These are phyloP conservation scores for Typhlomys cinereus DNA, from an alignment of 2,113 vertebrate species.

Conservation along the genomic window DNA sequence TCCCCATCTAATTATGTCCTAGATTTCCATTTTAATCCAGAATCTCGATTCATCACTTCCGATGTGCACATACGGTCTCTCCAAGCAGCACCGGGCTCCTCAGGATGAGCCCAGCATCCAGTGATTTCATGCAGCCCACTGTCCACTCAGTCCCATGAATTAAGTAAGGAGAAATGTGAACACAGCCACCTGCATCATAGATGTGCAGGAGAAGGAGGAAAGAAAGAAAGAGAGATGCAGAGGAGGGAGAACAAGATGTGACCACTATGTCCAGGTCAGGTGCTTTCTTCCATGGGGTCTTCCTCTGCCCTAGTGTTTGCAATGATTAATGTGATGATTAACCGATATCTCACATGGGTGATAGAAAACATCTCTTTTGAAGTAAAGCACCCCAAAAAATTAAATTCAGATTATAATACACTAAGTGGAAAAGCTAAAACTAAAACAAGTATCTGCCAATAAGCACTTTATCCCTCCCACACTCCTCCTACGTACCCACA, in stretches of 20 bases:
- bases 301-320: not conserved
- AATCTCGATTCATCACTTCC: slow-evolving; percentile 74
- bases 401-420: not conserved
- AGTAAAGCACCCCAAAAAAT: not conserved
- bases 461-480: not conserved
- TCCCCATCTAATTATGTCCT: slow-evolving; percentile 68
- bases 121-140: slow-evolving; percentile 68
- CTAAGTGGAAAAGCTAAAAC: not conserved
- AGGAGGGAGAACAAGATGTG: not conserved
- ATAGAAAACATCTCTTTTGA: not conserved
- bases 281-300: not conserved
- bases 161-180: slow-evolving; percentile 64
- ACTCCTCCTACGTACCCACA: not conserved
- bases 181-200: slow-evolving; percentile 56
- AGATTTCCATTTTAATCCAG: slow-evolving; percentile 69
- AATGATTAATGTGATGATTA: not conserved
- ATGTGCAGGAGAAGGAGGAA: not conserved
- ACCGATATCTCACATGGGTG: not conserved
- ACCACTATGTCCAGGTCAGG: too few species aligned
- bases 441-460: not conserved
- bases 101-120: slow-evolving; percentile 58
- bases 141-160: slow-evolving; percentile 17
- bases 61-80: slow-evolving; percentile 68
- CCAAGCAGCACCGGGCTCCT: slow-evolving; percentile 70
- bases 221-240: not conserved